Conservation (phyloP, 2,888 invertebrate genomes). For the Malacosoma neustria region DNA sequence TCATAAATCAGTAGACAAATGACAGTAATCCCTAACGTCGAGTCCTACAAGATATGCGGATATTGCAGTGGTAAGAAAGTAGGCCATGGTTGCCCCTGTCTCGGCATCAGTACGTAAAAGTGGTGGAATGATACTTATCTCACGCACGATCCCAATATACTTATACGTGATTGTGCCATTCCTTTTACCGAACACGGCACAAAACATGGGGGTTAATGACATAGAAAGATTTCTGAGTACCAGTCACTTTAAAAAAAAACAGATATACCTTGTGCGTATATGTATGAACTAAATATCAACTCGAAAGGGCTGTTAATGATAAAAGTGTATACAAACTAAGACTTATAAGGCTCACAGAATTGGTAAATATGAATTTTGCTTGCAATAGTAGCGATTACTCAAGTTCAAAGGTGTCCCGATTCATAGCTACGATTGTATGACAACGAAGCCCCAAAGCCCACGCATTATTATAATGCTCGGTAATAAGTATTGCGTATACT, state of each 20-base stretch:
- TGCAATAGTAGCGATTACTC: conserved; percentile 20
- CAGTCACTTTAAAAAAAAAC: conserved; percentile 6
- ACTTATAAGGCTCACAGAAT: background rate
- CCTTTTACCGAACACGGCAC: conserved; percentile 17
- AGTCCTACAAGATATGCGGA: conserved; percentile 48
- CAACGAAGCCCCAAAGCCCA: conserved; percentile 20
- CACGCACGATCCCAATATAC: conserved; percentile 32
- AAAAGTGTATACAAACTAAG: conserved; percentile 4
- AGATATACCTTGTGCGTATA: background rate
- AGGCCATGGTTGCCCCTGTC: conserved; percentile 39
- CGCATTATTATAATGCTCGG: conserved; percentile 15
- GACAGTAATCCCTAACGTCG: conserved; percentile 38
- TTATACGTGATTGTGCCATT: conserved; percentile 21
- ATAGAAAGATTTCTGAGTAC: conserved; percentile 6
- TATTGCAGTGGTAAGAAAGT: conserved; percentile 57
- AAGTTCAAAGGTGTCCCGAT: conserved; percentile 39
- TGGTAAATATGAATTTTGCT: background rate
- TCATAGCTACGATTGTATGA: conserved; percentile 15
- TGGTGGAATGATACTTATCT: conserved; percentile 37
- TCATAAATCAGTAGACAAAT: conserved; percentile 1
- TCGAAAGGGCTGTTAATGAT: conserved; percentile 4
- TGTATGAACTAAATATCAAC: no score
- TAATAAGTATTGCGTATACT: conserved; percentile 21
- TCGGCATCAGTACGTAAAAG: conserved; percentile 28
- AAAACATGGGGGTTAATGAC: conserved; percentile 26